Base-by-base conservation (phyloP, 2,888 invertebrate species). In the Ptycholaimellus sp. region DNA sequence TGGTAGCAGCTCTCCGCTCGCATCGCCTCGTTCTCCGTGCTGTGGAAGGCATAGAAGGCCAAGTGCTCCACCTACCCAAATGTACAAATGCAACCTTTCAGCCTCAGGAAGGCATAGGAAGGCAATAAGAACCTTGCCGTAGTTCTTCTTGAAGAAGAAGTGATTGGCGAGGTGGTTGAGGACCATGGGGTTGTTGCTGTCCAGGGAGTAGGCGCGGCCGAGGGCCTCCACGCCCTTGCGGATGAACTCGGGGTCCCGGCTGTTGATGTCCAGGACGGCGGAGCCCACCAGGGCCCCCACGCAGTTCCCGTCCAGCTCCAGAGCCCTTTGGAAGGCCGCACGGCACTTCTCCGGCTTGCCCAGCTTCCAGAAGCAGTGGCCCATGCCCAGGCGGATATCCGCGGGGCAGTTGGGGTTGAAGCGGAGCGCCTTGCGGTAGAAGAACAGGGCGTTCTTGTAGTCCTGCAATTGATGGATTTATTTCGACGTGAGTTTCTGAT, bases 1-100 rank as follows among this genome's bases (percentile, higher is more conserved):
- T 93, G 93, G 58, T 90, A 96, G 58, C 90, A 93, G 57, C 87
- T 87, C 62, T 96, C 96, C 0, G 93, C 90, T 27, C 90, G 67
- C 85, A 96, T 93, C 0, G 85, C 80, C 63, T 96, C 96, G 59
- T 93, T 93, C 61, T 96, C 93, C 0, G 93, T 90, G 56, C 87
- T 85, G 59, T 90, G 87, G 60, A 93, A 90, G 0, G 96, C 93
- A 56, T 93, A 90, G 11, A 87, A 64, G 0, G 93, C 93, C 40
- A 96, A 65, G 61, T 90, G 85, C 55, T 87, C 82, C 0, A 90
- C 87, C 66, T 90, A 87, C 50, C 72, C 73, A 56, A 85, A n/a
- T n/a, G n/a, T n/a, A n/a, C n/a, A n/a, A n/a, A n/a, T n/a, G n/a
- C n/a, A n/a, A n/a, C n/a, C n/a, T n/a, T n/a, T n/a, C n/a, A n/a